phyloP scores from a whole-genome alignment of 2,797 vertebrate species.

The Paedocypris micromegethes region DNA sequence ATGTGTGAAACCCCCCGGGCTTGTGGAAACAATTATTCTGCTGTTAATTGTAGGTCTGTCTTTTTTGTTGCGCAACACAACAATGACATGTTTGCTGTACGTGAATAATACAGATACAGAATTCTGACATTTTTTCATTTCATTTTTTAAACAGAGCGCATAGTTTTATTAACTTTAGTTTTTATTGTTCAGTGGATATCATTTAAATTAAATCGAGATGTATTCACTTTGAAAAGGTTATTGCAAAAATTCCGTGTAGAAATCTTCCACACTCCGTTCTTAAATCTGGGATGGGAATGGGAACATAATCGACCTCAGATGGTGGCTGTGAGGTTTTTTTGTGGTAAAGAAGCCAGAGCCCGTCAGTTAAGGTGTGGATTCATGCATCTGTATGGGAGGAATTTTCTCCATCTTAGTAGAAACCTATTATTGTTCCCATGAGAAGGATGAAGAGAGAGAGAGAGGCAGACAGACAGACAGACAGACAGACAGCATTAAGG shows the following conservation, averaged over 20 bases:
- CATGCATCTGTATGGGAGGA: constrained; percentile 63
- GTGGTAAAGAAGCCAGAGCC: constrained; percentile 54
- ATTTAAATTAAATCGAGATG: too few relatives aligned
- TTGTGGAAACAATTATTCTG: constrained; percentile 63
- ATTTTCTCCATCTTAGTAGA: constrained; percentile 67
- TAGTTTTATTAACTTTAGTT: too few relatives aligned
- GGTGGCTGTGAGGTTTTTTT: constrained; percentile 36
- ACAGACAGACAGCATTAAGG: constrained; percentile 15
- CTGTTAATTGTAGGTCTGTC: constrained; percentile 39
- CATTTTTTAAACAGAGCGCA: too few relatives aligned
- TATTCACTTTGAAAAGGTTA: too few relatives aligned
- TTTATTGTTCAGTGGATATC: too few relatives aligned
- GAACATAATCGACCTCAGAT: constrained; percentile 32
- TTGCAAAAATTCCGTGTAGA: too few relatives aligned
- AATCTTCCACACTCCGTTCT: neutral
- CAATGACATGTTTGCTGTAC: constrained; percentile 5
- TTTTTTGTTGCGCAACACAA: constrained; percentile 9
- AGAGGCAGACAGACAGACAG: constrained; percentile 15
- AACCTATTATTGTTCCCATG: constrained; percentile 70
- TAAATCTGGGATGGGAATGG: neutral
- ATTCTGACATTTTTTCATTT: too few relatives aligned
- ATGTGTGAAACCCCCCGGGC: constrained; percentile 55
- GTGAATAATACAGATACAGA: too few relatives aligned
- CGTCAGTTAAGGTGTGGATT: constrained; percentile 43
- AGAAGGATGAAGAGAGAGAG: constrained; percentile 50